These are phyloP conservation scores for Gymnopithys bicolor DNA, from an alignment of 2,797 vertebrate species.

Conservation along the genomic window DNA sequence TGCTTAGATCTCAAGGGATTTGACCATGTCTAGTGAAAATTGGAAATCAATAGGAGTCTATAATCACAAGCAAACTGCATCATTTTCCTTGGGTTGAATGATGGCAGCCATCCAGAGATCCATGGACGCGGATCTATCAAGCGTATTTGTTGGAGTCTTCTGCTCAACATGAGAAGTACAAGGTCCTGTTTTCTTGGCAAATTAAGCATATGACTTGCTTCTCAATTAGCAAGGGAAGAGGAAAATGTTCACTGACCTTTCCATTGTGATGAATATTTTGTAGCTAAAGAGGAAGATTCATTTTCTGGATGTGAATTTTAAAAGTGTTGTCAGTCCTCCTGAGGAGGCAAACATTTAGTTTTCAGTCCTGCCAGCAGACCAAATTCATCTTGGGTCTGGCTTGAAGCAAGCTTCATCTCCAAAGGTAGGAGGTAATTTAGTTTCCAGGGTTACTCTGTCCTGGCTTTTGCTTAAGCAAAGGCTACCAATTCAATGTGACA, in stretches of 20 bases:
- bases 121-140: not conserved
- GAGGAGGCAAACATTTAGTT: slow-evolving; percentile 31
- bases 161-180: slow-evolving; percentile 26
- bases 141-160: slow-evolving; percentile 27
- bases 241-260: slow-evolving; percentile 21
- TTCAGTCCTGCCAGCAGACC: slow-evolving; percentile 28
- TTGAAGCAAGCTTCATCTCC: slow-evolving; percentile 50
- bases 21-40: slow-evolving; percentile 78
- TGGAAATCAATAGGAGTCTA: slow-evolving; percentile 87
- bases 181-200: slow-evolving; percentile 22
- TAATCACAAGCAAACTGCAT: slow-evolving; percentile 80
- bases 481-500: slow-evolving; percentile 55
- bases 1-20: slow-evolving; percentile 73
- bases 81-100: slow-evolving; percentile 79
- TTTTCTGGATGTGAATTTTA: slow-evolving; percentile 27
- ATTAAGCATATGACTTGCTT: slow-evolving; percentile 24
- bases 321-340: not conserved
- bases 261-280: slow-evolving; percentile 1
- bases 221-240: slow-evolving; percentile 30
- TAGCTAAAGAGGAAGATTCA: not conserved
- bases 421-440: slow-evolving; percentile 48
- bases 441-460: slow-evolving; percentile 43
- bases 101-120: slow-evolving; percentile 67
- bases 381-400: slow-evolving; percentile 49
- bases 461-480: slow-evolving; percentile 51